Evolutionary conservation across 2,888 invertebrate species (phyloP).

Genomic region (Spialia ferax): DNA sequence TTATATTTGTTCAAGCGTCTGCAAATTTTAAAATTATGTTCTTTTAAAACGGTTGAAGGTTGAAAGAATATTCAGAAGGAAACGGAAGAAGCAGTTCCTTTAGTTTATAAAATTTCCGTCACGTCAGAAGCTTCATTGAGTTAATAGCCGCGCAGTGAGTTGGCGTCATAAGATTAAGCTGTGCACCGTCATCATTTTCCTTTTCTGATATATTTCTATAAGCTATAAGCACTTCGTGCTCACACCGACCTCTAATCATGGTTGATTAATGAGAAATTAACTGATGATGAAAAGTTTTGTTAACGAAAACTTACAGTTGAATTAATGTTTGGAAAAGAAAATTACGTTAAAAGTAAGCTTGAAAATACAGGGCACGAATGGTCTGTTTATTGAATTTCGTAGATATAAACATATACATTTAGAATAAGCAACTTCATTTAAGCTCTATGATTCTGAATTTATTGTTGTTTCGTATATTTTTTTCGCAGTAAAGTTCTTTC

Average conservation of each 20-base stretch:
- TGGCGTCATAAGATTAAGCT: constrained; percentile 77
- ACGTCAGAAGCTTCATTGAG: constrained; percentile 70
- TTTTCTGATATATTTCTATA: constrained; percentile 72
- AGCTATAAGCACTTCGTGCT: constrained; percentile 62
- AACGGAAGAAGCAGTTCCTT: not conserved
- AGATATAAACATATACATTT: too few relatives aligned
- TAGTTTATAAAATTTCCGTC: not conserved
- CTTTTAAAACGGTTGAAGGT: not conserved
- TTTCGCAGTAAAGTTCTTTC: too few relatives aligned
- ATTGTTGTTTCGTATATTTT: too few relatives aligned
- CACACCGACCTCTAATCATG: constrained; percentile 23
- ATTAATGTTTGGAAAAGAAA: not conserved
- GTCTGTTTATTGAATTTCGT: too few relatives aligned
- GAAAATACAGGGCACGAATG: too few relatives aligned
- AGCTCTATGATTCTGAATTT: too few relatives aligned
- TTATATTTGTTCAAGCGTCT: too few relatives aligned
- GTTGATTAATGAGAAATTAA: constrained; percentile 24
- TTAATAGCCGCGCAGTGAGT: constrained; percentile 77
- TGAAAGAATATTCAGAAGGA: not conserved
- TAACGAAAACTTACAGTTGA: not conserved
- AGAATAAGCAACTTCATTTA: too few relatives aligned
- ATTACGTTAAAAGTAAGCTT: too few relatives aligned
- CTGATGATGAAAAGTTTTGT: not conserved
- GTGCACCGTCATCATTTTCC: constrained; percentile 74
- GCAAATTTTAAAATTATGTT: not conserved